Evolutionary conservation across 2,888 invertebrate genomes (phyloP).

Genomic region (Psylliodes chrysocephalus): DNA sequence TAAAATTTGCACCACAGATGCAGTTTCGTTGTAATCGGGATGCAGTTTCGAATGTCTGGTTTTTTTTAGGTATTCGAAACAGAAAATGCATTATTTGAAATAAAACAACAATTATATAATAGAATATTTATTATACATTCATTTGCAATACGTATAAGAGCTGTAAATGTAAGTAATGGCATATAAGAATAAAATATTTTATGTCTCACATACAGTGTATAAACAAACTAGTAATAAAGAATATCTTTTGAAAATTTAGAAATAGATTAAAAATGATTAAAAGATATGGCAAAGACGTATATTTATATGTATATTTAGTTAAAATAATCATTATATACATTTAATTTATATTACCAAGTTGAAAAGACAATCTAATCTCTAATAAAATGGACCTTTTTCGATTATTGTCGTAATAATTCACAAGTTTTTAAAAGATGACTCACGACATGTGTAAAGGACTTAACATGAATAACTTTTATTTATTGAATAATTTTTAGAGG

Average conservation of each 20-base stretch:
- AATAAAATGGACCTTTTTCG: conserved; percentile 5
- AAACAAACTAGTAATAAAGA: not conserved
- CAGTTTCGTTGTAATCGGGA: no score
- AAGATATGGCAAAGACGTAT: not conserved
- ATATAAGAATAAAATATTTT: conserved; percentile 9
- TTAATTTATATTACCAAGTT: not conserved
- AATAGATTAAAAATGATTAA: not conserved
- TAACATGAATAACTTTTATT: no score
- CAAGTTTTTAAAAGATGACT: not conserved
- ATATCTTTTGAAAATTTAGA: not conserved
- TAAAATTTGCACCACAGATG: no score
- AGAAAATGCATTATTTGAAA: no score
- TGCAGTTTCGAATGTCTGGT: no score
- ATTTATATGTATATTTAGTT: not conserved
- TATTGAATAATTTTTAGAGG: no score
- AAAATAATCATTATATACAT: not conserved
- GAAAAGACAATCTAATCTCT: not conserved
- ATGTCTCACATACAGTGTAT: conserved; percentile 8
- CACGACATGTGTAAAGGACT: no score
- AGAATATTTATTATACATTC: conserved; percentile 6
- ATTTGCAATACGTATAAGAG: conserved; percentile 9
- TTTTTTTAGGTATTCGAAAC: no score
- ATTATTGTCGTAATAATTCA: not conserved
- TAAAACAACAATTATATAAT: not conserved
- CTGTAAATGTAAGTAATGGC: conserved; percentile 16